Base-by-base conservation (phyloP, 2,888 invertebrate species). In the Nezara viridula region DNA sequence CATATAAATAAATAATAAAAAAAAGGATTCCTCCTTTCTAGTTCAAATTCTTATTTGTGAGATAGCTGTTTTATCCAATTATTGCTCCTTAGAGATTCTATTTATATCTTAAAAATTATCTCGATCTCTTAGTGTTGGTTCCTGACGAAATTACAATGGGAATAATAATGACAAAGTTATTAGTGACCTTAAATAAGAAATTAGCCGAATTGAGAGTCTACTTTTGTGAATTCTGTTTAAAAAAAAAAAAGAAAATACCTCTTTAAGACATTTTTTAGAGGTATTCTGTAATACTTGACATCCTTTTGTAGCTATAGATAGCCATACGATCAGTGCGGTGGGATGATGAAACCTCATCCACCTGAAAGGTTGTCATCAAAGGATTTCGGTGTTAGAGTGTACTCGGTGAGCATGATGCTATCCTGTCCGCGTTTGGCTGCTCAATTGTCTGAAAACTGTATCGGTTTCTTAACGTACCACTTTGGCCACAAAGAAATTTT, bases 281-380 rank as follows among this genome's bases (percentile, higher is more conserved):
- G 21, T 37, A 19, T 7, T 37, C 66, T 19, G 19, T 19, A 73
- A 73, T 37, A 37, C 0, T 32, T 37, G 66, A 32, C 19, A 37
- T 0, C 32, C 66, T 37, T 73, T 21, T 21, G n/a, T 60, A 60
- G 60, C 27, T 60, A 60, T 60, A 60, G 66, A 73, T 73, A 73
- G 66, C 66, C 44, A 37, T 32, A 5, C 40, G 0, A 12, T 7
- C 77, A 40, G 44, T 44, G 81, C 81, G 81, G 81, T n/a, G 44
- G n/a, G 44, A n/a, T 44, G 81, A 81, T 81, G 44, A n/a, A 16
- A 81, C n/a, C 81, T n/a, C 81, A 44, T 44, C 81, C 81, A 81
- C 14, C 81, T 81, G 44, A n/a, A 81, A 81, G 16, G 44, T 14
- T 24, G 10, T 44, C 44, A 3, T 81, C 81, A 81, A 81, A 81